Evolutionary conservation across 2,113 vertebrate species (phyloP).

Genomic region (Ursus arctos): DNA sequence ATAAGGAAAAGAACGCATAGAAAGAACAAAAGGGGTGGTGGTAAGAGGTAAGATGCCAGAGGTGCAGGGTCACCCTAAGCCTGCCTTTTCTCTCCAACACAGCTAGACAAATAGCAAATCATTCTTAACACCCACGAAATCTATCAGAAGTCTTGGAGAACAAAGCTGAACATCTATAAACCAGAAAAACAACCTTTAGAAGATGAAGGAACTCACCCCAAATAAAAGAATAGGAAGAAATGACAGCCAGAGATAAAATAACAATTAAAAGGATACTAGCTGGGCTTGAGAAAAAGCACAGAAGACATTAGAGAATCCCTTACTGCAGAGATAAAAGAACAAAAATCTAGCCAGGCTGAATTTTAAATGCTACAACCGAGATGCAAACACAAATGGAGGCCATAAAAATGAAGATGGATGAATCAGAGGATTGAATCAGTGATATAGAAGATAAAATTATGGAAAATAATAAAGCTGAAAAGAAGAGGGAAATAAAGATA

Average conservation of each 20-base stretch:
- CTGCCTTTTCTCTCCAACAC: not conserved
- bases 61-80: not conserved
- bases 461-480: not conserved
- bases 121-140: not conserved
- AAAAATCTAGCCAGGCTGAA: not conserved
- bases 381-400: not conserved
- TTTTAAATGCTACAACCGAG: not conserved
- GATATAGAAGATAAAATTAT: not conserved
- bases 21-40: not conserved
- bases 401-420: not conserved
- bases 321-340: not conserved
- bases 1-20: not conserved
- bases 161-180: not conserved
- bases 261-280: not conserved
- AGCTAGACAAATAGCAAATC: not conserved
- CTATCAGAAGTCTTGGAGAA: not conserved
- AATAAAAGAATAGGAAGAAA: not conserved
- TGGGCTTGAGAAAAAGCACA: not conserved
- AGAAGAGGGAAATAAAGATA: not conserved
- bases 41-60: not conserved
- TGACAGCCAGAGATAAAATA: not conserved
- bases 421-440: not conserved
- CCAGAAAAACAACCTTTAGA: not conserved
- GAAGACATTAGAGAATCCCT: not conserved
- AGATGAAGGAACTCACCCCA: not conserved